Conservation (phyloP, 2,113 vertebrate genomes). For the Zapus hudsonius region DNA sequence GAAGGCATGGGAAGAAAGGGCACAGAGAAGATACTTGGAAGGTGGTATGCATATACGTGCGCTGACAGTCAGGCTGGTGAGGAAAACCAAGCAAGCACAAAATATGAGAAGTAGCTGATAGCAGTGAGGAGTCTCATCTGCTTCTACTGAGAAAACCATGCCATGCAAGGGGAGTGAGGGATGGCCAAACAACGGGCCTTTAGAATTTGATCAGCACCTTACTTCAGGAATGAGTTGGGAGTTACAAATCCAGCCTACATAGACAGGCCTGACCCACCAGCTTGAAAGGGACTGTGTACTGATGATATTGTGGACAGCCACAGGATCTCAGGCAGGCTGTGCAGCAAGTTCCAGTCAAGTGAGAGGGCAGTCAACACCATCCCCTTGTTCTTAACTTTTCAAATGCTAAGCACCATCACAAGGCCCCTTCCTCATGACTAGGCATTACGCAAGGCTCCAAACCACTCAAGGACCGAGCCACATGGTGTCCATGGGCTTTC, state of each 20-base stretch:
- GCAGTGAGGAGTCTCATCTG: background rate
- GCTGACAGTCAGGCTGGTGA: background rate
- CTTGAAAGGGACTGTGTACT: constrained; percentile 63
- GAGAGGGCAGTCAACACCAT: constrained; percentile 36
- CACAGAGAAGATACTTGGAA: background rate
- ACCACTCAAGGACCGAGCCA: background rate
- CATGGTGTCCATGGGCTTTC: constrained; percentile 14
- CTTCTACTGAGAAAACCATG: constrained; percentile 64
- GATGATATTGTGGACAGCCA: constrained; percentile 68
- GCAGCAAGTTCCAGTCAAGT: background rate
- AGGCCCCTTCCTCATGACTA: background rate
- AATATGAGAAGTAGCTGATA: background rate
- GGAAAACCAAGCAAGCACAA: background rate
- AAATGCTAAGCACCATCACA: background rate
- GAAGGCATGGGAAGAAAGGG: background rate
- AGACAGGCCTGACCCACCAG: constrained; percentile 76
- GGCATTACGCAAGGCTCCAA: background rate
- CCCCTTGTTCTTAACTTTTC: background rate
- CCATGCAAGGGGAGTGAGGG: constrained; percentile 68
- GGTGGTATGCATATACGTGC: background rate
- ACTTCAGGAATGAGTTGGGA: constrained; percentile 78
- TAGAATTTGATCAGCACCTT: constrained; percentile 78
- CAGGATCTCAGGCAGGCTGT: background rate
- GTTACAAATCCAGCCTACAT: constrained; percentile 74
- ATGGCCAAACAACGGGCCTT: constrained; percentile 69